A percentile compares a stretch with the other conserved stretches of the same genome.
phyloP scores from a whole-genome alignment of 1,140 invertebrate genomes.

The Oedothorax gibbosus region DNA sequence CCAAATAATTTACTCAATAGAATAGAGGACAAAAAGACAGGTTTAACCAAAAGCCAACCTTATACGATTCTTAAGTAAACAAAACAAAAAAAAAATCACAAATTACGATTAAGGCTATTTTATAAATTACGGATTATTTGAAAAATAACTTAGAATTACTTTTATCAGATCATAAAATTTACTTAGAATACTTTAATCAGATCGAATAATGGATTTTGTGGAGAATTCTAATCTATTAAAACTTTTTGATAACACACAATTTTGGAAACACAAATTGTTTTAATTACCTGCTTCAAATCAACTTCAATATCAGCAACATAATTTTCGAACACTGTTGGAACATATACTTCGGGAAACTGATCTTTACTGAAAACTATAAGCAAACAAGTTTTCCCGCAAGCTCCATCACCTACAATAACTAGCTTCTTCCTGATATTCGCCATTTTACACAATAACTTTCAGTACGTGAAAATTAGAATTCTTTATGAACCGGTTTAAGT shows the following conservation, averaged over 20 bases:
- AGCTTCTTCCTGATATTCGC: conserved; percentile 70
- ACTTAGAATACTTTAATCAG: no score
- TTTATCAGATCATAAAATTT: no score
- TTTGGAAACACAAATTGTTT: conserved; percentile 61
- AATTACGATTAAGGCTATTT: no score
- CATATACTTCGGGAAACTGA: conserved; percentile 67
- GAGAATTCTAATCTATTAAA: no score
- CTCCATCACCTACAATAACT: conserved; percentile 69
- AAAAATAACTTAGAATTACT: no score
- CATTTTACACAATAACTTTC: conserved; percentile 55
- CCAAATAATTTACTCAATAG: no score
- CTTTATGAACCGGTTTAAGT: background rate
- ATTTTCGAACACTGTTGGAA: conserved; percentile 71
- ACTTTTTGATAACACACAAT: background rate
- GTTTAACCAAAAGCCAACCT: no score
- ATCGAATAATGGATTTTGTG: no score
- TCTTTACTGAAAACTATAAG: conserved; percentile 69
- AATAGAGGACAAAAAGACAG: no score
- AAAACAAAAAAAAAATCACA: no score
- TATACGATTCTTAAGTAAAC: no score
- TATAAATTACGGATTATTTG: no score
- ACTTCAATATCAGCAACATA: conserved; percentile 74
- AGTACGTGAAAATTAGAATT: background rate
- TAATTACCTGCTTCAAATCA: conserved; percentile 68
- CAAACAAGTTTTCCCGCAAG: conserved; percentile 68